Evolutionary conservation across 2,888 invertebrate genomes (phyloP), one percentile per base, ranked within the genome.

Genomic region (Lissonota sp.): DNA sequence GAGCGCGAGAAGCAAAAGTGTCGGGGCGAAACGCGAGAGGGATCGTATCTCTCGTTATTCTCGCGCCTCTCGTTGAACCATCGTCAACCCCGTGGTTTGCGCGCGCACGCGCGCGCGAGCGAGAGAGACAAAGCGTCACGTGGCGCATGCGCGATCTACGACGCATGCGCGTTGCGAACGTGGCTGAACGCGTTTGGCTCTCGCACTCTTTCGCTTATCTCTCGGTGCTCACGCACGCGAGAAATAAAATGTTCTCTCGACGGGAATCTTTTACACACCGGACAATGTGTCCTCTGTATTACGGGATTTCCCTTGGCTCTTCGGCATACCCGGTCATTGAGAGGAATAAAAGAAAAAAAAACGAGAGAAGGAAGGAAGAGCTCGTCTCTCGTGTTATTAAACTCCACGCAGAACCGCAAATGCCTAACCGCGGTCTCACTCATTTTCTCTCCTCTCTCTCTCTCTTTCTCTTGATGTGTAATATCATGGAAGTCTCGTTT

Each of bases 241-340:
- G 77, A 57, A 49, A n/a, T n/a, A n/a, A n/a, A n/a, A n/a, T n/a
- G n/a, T n/a, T n/a, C n/a, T n/a, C n/a, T n/a, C n/a, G n/a, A n/a
- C n/a, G n/a, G n/a, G n/a, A n/a, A n/a, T n/a, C n/a, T n/a, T n/a
- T 63, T 51, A 42, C 57, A 44, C 46, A 42, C 6, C 75, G 83
- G 75, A 90, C 89, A 90, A 90, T 88, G 89, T 87, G 84, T 86
- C 84, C 87, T 86, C 88, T 90, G 85, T 90, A 80, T 76, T 66
- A 42, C 78, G 77, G 57, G 46, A 67, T 70, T 57, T 62, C 66
- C 72, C n/a, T n/a, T 14, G 39, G 44, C 12, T n/a, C n/a, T n/a
- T n/a, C n/a, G n/a, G n/a, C n/a, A n/a, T n/a, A n/a, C n/a, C n/a
- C n/a, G 44, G 37, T 46, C 79, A 62, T 39, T 55, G 60, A n/a